Evolutionary conservation across 2,888 invertebrate species (phyloP).

Genomic region (Rhagium mordax): DNA sequence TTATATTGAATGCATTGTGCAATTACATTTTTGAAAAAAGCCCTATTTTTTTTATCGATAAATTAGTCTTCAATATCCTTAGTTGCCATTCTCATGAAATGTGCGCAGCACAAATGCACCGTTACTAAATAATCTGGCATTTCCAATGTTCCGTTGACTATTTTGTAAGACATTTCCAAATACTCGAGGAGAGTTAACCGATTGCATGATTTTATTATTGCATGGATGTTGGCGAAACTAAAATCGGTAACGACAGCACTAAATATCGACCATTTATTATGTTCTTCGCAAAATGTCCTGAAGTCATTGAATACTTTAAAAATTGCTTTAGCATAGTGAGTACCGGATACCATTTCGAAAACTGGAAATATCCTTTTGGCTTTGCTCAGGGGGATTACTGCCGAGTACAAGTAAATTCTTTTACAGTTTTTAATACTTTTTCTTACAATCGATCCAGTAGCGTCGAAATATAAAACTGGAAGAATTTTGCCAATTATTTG

Average conservation of each 20-base stretch:
- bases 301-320: slow-evolving; percentile 31
- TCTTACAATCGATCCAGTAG: slow-evolving; percentile 34
- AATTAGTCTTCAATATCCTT: neutral
- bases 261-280: slow-evolving; percentile 16
- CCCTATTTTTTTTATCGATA: neutral
- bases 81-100: neutral
- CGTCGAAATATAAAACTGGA: slow-evolving; percentile 29
- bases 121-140: neutral
- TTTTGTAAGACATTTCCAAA: slow-evolving; percentile 9
- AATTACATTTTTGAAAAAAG: neutral
- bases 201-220: slow-evolving; percentile 18
- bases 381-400: slow-evolving; percentile 6
- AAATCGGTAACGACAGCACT: slow-evolving; percentile 16
- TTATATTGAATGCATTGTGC: neutral
- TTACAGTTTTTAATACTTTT: slow-evolving; percentile 19
- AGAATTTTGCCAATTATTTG: neutral
- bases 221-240: slow-evolving; percentile 29
- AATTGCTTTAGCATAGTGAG: slow-evolving; percentile 35
- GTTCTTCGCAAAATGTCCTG: slow-evolving; percentile 22
- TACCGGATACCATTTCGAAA: slow-evolving; percentile 35
- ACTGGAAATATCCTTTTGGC: slow-evolving; percentile 26
- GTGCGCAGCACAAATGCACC: slow-evolving; percentile 17
- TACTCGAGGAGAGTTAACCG: slow-evolving; percentile 4
- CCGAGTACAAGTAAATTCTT: slow-evolving; percentile 33
- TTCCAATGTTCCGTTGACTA: neutral